Evolutionary conservation across 1,140 invertebrate genomes (phyloP), one percentile per base, ranked within the genome.

Genomic region (Platyura marginata): DNA sequence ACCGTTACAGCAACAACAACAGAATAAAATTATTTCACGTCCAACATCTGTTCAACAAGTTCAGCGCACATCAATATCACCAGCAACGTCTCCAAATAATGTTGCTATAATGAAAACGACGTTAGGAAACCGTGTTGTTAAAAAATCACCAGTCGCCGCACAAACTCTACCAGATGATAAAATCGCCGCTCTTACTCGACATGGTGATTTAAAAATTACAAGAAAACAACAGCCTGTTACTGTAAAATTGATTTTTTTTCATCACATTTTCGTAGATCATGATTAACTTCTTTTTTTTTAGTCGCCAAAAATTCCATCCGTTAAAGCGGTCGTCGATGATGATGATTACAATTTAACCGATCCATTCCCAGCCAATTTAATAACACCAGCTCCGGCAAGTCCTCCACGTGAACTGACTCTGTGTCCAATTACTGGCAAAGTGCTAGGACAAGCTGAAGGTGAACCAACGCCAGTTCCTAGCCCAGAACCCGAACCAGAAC

Each of bases 361-460:
- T n/a, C n/a, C n/a, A n/a, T n/a, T n/a, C n/a, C n/a, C n/a, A n/a
- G n/a, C n/a, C n/a, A n/a, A n/a, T n/a, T n/a, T n/a, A n/a, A n/a
- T n/a, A n/a, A n/a, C n/a, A n/a, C n/a, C n/a, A n/a, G n/a, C n/a
- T n/a, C n/a, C n/a, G n/a, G n/a, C n/a, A 2, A 77, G 72, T 55
- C 77, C 77, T 21, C 70, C 74, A 3, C 62, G 73, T 21, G 71
- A 75, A 32, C 72, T 81, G 32, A 74, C 74, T 8, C 59, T 83
- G 33, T 79, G 76, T 52, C 79, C 79, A 8, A 49, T 68, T 2
- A 77, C 77, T 1, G 78, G 79, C 10, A 67, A 72, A 45, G 68
- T 79, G 15, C 67, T 80, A n/a, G 75, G 73, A 18, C 57, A 67
- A 43, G 73, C 74, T 0, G 75, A 77, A 57, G 75, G 74, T 9